Evolutionary conservation across 2,797 vertebrate species (phyloP).

Genomic region (Syndactyla subalaris): DNA sequence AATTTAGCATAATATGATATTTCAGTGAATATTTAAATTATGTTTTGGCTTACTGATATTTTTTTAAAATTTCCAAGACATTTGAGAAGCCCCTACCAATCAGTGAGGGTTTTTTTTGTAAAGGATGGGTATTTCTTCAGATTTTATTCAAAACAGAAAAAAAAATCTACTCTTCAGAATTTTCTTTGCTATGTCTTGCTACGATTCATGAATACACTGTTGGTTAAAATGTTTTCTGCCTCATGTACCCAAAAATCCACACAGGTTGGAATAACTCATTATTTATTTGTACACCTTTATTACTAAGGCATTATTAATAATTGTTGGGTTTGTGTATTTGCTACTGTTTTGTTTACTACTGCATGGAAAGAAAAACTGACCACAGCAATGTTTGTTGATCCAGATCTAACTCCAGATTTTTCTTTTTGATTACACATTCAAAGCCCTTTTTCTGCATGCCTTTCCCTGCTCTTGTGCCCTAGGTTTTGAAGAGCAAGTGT

Average conservation of each 20-base stretch:
- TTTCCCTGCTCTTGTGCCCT: not conserved
- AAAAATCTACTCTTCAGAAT: not conserved
- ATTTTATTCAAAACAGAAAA: not conserved
- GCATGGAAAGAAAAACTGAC: not conserved
- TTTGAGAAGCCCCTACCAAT: not conserved
- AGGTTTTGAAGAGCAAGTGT: not conserved
- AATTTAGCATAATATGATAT: not conserved
- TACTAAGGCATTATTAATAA: not conserved
- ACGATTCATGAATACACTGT: not conserved
- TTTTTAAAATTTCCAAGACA: not conserved
- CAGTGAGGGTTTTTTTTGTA: not conserved
- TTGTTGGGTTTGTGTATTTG: not conserved
- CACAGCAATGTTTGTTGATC: not conserved
- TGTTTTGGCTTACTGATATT: not conserved
- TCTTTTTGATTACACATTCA: not conserved
- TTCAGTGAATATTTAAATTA: constrained; percentile 27
- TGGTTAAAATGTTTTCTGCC: not conserved
- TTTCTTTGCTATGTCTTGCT: not conserved
- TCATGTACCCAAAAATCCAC: not conserved
- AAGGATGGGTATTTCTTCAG: not conserved
- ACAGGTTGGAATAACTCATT: not conserved
- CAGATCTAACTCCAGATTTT: not conserved
- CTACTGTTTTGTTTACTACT: not conserved
- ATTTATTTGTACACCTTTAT: constrained; percentile 5
- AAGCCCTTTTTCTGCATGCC: not conserved